Evolutionary conservation across 2,113 vertebrate genomes (phyloP), one percentile per base, ranked within the genome.

Genomic region (Balaenoptera acutorostrata): DNA sequence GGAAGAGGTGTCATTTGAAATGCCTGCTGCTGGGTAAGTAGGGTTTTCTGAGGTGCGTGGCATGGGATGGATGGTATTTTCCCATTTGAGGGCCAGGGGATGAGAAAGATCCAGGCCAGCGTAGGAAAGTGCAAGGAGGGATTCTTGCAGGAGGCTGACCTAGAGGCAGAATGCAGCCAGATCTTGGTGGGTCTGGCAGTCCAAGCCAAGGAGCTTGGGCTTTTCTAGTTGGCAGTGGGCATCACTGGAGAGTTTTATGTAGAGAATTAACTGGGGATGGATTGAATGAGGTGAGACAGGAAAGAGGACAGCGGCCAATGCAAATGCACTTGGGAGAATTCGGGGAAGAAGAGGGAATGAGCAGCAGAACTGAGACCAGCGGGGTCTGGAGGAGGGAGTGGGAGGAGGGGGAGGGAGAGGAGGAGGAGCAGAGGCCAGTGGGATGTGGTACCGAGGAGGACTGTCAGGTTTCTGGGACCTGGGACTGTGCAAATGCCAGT

Each of bases 281-380:
- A 7, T 41, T 27, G 20, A 44, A 78, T 36, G 11, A 17, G 52
- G 29, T 36, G 7, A 68, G 39, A 44, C 20, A 74, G 55, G 31
- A 61, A 46, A 46, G 69, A 71, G 8, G 21, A 72, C 29, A 36
- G 57, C 23, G 27, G 36, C 5, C 4, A 2, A 10, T 31, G 41
- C 39, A 27, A 6, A 13, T 25, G 12, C 2, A 12, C 29, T 44
- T n/a, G n/a, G 36, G 46, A 36, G 59, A 46, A 21, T 25, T 75
- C 36, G 2, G 59, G 12, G 15, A 66, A 6, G 49, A 36, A 57
- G 33, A 10, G 72, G 31, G 46, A 18, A 21, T 31, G 55, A 72
- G 18, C 20, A 9, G 10, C 33, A 2, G 41, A 14, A 2, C 15
- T 29, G 59, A 75, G 66, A 6, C 6, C 31, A 18, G 33, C 0